Base-by-base conservation (phyloP, 2,888 invertebrate genomes). In the Philhelius pedissequus region DNA sequence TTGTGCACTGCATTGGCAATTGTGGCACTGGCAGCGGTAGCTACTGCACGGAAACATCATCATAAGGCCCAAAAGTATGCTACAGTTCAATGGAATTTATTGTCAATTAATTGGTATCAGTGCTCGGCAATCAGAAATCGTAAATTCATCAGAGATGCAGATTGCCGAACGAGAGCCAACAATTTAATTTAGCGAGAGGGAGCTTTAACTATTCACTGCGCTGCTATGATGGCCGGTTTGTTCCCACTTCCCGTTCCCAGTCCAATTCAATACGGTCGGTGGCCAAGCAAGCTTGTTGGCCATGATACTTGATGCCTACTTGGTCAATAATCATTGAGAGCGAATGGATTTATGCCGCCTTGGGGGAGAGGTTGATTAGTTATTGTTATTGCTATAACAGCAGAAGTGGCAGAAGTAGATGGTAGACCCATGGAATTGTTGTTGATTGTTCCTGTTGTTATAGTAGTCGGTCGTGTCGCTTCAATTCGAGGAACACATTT, bases 21-120 rank as follows among this genome's bases (percentile, higher is more conserved):
- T 11, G 6, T 18, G 2, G 6, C 30, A 6, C 5, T 11, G 13
- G 62, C 22, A 11, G 6, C 30, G 11, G 9, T 11, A 18, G 62
- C 22, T 15, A 52, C 50, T n/a, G 76, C n/a, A n/a, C n/a, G 32
- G 35, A 64, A 52, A 35, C 68, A 68, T 64, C 73, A 68, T 68
- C 73, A 50, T 50, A 18, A 54, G 68, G 84, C 84, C 84, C 62
- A 80, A 84, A 84, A 84, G 75, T 80, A 84, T 84, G 80, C 84
- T 68, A 71, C 84, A 68, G 45, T 76, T 76, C 68, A 71, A 75
- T 78, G 76, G 74, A 82, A 87, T 84, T 86, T 87, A 84, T 82
- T 84, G 87, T 80, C 86, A 86, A 86, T 86, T 86, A 86, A 82
- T 81, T 81, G 86, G 73, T 76, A 86, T 82, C 86, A 82, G 76